phyloP scores from a whole-genome alignment of 2,888 invertebrate species.

The Caradrina kadenii region DNA sequence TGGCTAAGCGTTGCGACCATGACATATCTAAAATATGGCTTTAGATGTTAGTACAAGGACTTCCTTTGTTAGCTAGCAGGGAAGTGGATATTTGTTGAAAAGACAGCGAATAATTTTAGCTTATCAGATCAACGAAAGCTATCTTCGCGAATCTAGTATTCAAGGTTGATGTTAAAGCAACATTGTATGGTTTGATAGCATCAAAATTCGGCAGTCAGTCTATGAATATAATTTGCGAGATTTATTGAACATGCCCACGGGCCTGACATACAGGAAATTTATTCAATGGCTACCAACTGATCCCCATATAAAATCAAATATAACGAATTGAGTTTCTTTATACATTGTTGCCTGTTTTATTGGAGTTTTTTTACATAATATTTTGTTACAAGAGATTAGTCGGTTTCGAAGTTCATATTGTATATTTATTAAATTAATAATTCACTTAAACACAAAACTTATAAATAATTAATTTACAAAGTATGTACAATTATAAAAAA shows the following conservation, averaged over 20 bases:
- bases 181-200: slow-evolving; percentile 52
- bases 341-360: slow-evolving; percentile 58
- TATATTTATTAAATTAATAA: no score
- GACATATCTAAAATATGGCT: slow-evolving; percentile 39
- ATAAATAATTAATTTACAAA: no score
- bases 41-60: slow-evolving; percentile 18
- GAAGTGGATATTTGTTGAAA: slow-evolving; percentile 46
- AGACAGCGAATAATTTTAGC: slow-evolving; percentile 40
- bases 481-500: no score
- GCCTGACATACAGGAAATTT: slow-evolving; percentile 62
- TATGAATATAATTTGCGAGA: slow-evolving; percentile 65
- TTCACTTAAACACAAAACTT: no score
- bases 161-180: slow-evolving; percentile 50
- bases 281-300: slow-evolving; percentile 64
- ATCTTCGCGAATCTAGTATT: slow-evolving; percentile 55
- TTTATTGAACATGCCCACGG: slow-evolving; percentile 49
- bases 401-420: slow-evolving; percentile 1
- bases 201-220: slow-evolving; percentile 54
- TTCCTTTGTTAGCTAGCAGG: slow-evolving; percentile 28
- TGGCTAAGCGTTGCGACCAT: slow-evolving; percentile 6
- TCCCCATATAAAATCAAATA: slow-evolving; percentile 59
- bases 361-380: slow-evolving; percentile 40
- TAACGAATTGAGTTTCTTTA: slow-evolving; percentile 59
- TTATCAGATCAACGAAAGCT: slow-evolving; percentile 50
- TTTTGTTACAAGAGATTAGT: slow-evolving; percentile 25